These are phyloP conservation scores for Phaedon cochleariae DNA, from an alignment of 2,888 invertebrate species.

Conservation along the genomic window DNA sequence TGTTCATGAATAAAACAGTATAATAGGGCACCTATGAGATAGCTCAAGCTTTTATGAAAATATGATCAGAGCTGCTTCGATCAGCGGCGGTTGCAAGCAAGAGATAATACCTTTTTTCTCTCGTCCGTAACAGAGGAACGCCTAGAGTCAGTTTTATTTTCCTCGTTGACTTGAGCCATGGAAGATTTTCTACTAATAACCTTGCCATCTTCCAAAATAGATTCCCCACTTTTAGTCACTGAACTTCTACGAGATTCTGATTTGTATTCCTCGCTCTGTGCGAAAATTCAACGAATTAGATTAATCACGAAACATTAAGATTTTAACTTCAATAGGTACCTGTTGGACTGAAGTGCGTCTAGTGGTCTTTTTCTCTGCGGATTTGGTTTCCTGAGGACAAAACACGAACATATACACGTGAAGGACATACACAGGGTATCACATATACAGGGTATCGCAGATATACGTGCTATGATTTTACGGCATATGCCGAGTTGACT, in stretches of 20 bases:
- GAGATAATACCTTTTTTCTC: slow-evolving; percentile 55
- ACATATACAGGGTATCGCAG: too few species aligned
- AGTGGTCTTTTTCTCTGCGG: slow-evolving; percentile 65
- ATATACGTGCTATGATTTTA: too few species aligned
- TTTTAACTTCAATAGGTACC: slow-evolving; percentile 48
- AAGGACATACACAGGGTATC: slow-evolving; percentile 37
- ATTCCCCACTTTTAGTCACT: slow-evolving; percentile 57
- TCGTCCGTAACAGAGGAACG: slow-evolving; percentile 62
- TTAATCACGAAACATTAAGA: background rate
- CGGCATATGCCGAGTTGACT: too few species aligned
- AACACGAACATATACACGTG: slow-evolving; percentile 34
- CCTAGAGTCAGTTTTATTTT: slow-evolving; percentile 62
- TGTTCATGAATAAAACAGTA: background rate
- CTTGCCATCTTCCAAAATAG: slow-evolving; percentile 58
- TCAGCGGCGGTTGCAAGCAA: background rate
- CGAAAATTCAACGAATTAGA: slow-evolving; percentile 18
- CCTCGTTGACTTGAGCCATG: slow-evolving; percentile 60
- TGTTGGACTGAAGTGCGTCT: slow-evolving; percentile 58
- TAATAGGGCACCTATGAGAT: too few species aligned
- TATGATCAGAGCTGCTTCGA: background rate
- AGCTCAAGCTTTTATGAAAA: background rate
- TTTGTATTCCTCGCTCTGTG: slow-evolving; percentile 57
- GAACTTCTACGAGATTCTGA: slow-evolving; percentile 60
- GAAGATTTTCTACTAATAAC: slow-evolving; percentile 59
- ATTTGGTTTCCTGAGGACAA: slow-evolving; percentile 64